Conservation (phyloP, 2,113 vertebrate species). For the Elgaria multicarinata region DNA sequence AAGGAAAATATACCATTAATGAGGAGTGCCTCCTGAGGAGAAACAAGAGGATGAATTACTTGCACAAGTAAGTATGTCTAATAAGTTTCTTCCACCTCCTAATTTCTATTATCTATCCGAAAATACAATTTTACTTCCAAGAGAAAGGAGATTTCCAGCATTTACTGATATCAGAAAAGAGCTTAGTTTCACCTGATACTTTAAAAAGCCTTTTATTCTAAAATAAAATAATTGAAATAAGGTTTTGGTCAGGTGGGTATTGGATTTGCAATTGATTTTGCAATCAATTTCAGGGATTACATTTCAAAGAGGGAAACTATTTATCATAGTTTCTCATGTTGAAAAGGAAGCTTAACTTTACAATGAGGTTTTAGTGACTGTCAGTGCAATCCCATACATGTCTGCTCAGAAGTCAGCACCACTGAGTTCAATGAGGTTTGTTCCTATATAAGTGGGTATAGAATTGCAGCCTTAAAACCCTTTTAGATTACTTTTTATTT, state of each 20-base stretch:
- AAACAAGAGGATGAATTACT: neutral
- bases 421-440: neutral
- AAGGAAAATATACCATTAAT: neutral
- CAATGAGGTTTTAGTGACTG: constrained; percentile 35
- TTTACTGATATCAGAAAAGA: constrained; percentile 70
- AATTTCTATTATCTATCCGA: constrained; percentile 51
- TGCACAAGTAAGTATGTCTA: neutral
- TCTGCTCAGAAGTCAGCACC: neutral
- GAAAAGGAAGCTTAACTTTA: constrained; percentile 56
- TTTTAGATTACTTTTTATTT: neutral
- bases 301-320: constrained; percentile 71
- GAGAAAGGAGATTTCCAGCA: constrained; percentile 69
- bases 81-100: constrained; percentile 8
- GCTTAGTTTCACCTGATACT: constrained; percentile 71
- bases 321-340: constrained; percentile 66
- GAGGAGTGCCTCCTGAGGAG: neutral
- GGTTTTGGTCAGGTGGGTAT: constrained; percentile 66
- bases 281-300: constrained; percentile 72
- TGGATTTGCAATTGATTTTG: constrained; percentile 66
- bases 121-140: constrained; percentile 68
- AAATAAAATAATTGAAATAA: constrained; percentile 74
- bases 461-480: neutral
- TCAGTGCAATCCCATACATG: constrained; percentile 17
- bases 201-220: constrained; percentile 73
- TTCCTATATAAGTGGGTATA: neutral